Evolutionary conservation across 2,797 vertebrate species (phyloP).

Genomic region (Myotis findleyi): DNA sequence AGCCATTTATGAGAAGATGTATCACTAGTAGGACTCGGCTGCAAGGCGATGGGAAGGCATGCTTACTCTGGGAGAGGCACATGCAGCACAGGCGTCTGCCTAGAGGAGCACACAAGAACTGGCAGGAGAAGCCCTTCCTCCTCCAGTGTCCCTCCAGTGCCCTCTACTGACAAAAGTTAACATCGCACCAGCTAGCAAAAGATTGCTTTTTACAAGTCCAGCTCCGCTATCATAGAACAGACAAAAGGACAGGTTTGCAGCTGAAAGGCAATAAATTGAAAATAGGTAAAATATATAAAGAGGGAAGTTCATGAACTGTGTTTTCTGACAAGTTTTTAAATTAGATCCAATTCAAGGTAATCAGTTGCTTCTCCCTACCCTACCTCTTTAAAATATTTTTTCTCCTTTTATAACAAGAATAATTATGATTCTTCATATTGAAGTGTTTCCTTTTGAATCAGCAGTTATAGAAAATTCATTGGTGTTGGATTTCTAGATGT

Average conservation of each 20-base stretch:
- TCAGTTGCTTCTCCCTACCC: conserved; percentile 86
- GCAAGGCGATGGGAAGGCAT: not conserved
- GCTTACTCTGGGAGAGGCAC: not conserved
- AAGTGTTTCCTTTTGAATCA: conserved; percentile 87
- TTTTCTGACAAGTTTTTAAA: conserved; percentile 96
- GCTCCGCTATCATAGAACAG: not conserved
- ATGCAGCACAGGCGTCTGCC: not conserved
- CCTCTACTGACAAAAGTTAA: not conserved
- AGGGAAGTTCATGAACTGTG: conserved; percentile 96
- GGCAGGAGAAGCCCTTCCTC: not conserved
- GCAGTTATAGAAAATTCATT: conserved; percentile 93
- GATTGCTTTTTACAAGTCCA: not conserved
- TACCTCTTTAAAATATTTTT: not conserved
- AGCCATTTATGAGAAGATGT: not conserved
- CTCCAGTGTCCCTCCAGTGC: not conserved
- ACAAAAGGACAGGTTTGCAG: not conserved
- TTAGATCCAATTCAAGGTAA: conserved; percentile 93
- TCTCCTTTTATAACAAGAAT: conserved; percentile 94
- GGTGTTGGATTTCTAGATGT: conserved; percentile 95
- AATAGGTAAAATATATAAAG: conserved; percentile 92
- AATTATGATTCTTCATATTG: conserved; percentile 90
- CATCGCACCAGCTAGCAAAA: not conserved
- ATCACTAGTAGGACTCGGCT: not conserved
- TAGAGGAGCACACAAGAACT: not conserved
- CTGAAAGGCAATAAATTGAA: not conserved